phyloP scores from a whole-genome alignment of 2,888 invertebrate genomes.

The Callinectes sapidus region DNA sequence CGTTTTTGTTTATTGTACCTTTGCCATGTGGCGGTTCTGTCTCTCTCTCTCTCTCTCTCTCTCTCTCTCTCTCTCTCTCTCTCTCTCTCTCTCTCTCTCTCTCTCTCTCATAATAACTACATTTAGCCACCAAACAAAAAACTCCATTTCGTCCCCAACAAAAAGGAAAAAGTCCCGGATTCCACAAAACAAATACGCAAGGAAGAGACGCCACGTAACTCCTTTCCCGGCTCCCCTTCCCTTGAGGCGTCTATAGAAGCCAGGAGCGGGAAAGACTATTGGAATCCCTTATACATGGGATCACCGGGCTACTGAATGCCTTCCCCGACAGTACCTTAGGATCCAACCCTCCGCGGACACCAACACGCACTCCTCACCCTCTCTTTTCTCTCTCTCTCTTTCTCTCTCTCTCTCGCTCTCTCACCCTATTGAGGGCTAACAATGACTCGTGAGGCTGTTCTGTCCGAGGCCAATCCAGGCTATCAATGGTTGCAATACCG shows the following conservation, averaged over 20 bases:
- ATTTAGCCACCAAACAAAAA: not conserved
- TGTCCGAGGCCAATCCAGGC: constrained; percentile 36
- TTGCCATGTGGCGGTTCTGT: constrained; percentile 31
- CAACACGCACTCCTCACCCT: not conserved
- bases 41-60: constrained; percentile 43
- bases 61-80: constrained; percentile 15
- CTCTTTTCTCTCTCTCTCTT: constrained; percentile 34
- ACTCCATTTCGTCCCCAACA: not conserved
- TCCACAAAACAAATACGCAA: not conserved
- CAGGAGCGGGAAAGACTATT: not conserved
- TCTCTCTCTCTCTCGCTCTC: constrained; percentile 26
- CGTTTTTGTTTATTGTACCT: constrained; percentile 38
- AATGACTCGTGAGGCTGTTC: constrained; percentile 51
- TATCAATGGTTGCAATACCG: constrained; percentile 60
- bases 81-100: not conserved
- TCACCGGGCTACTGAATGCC: not conserved
- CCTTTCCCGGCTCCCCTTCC: not conserved
- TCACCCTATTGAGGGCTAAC: constrained; percentile 47
- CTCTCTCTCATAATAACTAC: not conserved
- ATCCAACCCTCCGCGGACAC: not conserved
- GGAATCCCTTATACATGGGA: not conserved
- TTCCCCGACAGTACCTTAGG: not conserved
- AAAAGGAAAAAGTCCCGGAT: not conserved
- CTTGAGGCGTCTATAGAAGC: constrained; percentile 7
- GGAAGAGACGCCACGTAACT: not conserved